Percentiles rank a stretch among this genome's conserved stretches.
phyloP scores from a whole-genome alignment of 2,888 invertebrate species.

The Coelopa pilipes region DNA sequence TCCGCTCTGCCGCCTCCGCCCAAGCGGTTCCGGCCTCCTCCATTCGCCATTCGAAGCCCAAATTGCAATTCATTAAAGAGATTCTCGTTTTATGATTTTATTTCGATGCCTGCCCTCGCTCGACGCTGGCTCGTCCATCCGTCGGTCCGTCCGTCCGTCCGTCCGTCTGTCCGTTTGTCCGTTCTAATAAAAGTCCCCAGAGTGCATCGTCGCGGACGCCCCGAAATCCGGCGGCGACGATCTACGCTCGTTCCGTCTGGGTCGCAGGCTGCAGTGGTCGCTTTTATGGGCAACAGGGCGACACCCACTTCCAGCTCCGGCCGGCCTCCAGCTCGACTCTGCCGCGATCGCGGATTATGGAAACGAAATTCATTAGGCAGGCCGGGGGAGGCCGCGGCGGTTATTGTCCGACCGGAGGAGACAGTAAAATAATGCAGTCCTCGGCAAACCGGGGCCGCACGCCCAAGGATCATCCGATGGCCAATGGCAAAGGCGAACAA shows the following conservation, averaged over 20 bases:
- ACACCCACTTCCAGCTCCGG: slow-evolving; percentile 59
- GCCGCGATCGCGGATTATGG: slow-evolving; percentile 13
- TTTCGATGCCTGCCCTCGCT: slow-evolving; percentile 30
- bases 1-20: slow-evolving; percentile 22
- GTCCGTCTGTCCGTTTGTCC: too few relatives aligned
- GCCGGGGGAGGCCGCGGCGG: too few relatives aligned
- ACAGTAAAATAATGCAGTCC: slow-evolving; percentile 13
- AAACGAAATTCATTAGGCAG: slow-evolving; percentile 45
- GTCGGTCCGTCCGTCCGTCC: too few relatives aligned
- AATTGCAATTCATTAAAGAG: slow-evolving; percentile 48
- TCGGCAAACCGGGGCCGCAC: too few relatives aligned
- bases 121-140: not conserved
- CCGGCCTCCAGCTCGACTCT: not conserved
- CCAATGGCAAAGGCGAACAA: slow-evolving; percentile 4
- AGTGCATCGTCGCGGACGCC: not conserved
- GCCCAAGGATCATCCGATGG: too few relatives aligned
- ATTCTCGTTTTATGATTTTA: slow-evolving; percentile 44
- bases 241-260: slow-evolving; percentile 42
- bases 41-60: slow-evolving; percentile 9
- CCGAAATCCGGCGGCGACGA: slow-evolving; percentile 13
- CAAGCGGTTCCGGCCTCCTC: too few relatives aligned
- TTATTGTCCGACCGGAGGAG: not conserved
- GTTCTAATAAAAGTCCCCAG: not conserved
- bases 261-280: slow-evolving; percentile 53
- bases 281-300: slow-evolving; percentile 62